These are phyloP conservation scores for Gymnarchus niloticus DNA, from an alignment of 2,113 vertebrate genomes.

Conservation along the genomic window DNA sequence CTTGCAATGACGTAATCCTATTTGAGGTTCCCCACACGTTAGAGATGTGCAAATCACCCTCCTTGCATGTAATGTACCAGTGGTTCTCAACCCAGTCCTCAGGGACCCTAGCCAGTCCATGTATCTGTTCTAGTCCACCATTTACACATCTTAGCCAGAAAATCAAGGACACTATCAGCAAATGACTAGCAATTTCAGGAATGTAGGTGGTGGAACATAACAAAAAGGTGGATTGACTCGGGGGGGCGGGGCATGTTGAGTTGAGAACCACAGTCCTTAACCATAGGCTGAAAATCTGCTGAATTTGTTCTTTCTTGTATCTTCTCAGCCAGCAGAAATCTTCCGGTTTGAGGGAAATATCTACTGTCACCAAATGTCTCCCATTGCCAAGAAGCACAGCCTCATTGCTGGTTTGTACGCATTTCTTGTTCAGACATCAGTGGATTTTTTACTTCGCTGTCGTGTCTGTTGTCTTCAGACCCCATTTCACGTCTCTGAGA, in stretches of 20 bases:
- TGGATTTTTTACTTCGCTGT: background rate
- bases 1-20: background rate
- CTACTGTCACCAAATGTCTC: constrained; percentile 93
- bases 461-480: background rate
- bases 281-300: background rate
- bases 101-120: no score
- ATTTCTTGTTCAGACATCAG: background rate
- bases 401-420: constrained; percentile 82
- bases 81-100: no score
- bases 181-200: no score
- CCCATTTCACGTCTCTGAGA: background rate
- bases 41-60: background rate
- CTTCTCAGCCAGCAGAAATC: constrained; percentile 73
- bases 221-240: no score
- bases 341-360: constrained; percentile 88
- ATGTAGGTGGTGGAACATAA: no score
- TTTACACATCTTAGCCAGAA: no score
- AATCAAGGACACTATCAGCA: no score
- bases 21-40: background rate
- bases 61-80: no score
- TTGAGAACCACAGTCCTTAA: no score
- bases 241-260: no score
- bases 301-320: constrained; percentile 26
- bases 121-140: no score
- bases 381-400: constrained; percentile 83